Conservation (phyloP, 2,888 invertebrate species). For the Mycalesis mineus region DNA sequence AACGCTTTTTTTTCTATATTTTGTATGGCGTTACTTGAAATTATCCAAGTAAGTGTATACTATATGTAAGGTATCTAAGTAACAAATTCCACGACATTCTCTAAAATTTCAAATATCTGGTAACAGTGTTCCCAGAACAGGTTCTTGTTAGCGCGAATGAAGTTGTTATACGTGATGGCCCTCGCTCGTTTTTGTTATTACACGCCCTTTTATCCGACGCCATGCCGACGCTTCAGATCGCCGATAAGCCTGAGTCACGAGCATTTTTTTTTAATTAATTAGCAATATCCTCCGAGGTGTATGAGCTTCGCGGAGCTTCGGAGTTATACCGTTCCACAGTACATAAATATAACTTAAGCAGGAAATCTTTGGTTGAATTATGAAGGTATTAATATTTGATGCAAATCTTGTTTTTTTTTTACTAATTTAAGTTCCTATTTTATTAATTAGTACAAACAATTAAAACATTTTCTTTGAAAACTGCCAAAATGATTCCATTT, state of each 20-base stretch:
- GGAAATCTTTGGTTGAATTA: no score
- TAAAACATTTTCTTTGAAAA: no score
- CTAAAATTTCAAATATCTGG: background rate
- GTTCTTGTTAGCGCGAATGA: constrained; percentile 70
- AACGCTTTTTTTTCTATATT: no score
- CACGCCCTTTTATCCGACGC: constrained; percentile 32
- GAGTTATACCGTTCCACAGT: background rate
- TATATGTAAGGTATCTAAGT: no score
- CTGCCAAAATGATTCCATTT: no score
- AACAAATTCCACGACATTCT: background rate
- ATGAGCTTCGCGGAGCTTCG: background rate
- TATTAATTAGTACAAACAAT: no score
- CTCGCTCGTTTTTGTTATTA: constrained; percentile 56
- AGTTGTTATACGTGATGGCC: constrained; percentile 67
- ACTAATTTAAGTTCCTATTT: no score
- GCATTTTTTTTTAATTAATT: constrained; percentile 24
- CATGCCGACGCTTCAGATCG: constrained; percentile 32
- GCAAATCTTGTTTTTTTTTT: no score
- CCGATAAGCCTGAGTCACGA: constrained; percentile 26
- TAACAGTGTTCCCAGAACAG: constrained; percentile 41
- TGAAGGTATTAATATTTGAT: no score
- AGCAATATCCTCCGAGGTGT: constrained; percentile 8
- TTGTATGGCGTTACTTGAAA: no score
- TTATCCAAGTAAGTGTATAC: no score
- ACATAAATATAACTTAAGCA: no score